Evolutionary conservation across 1,140 invertebrate genomes (phyloP), one percentile per base, ranked within the genome.

Genomic region (Orussus abietinus): DNA sequence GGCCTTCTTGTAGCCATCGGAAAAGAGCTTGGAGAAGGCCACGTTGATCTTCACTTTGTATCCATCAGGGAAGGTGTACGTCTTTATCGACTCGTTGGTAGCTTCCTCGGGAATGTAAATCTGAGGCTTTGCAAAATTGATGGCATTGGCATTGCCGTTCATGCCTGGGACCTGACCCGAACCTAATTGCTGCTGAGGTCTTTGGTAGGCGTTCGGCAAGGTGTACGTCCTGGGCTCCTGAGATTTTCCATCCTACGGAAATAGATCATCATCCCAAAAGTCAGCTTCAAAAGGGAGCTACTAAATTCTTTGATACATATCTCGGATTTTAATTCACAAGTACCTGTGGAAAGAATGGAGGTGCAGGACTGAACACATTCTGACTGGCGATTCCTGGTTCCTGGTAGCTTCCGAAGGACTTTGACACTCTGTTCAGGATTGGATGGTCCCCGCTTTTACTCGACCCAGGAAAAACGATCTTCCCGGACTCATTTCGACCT

Each of bases 401-500:
- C 4, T 15, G n/a, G 22, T 32, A 31, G 3, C 19, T 7, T 6
- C 33, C 22, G 6, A 45, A 15, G 2, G 45, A 49, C 33, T 58
- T 49, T 1, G 28, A 7, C 4, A 59, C 19, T 5, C 44, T 49
- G 20, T 47, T 49, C 11, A 28, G 5, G 18, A 34, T 11, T 17
- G 21, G n/a, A 9, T 32, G 31, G 10, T 13, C 12, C 34, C 12
- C 9, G 4, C 34, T n/a, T 47, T 2, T 53, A 36, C n/a, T 57
- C 40, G 30, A n/a, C 47, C 33, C 3, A 57, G 60, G 50, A 68
- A 68, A 28, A 47, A 18, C 14, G 64, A 12, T 30, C 38, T 42
- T 7, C 29, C 35, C 2, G 34, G 30, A 10, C n/a, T 40, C 20
- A 9, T 43, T 43, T 29, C 21, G 11, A 34, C 36, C 30, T 36